Base-by-base conservation (phyloP, 2,113 vertebrate species). In the Tylochromis polylepis region DNA sequence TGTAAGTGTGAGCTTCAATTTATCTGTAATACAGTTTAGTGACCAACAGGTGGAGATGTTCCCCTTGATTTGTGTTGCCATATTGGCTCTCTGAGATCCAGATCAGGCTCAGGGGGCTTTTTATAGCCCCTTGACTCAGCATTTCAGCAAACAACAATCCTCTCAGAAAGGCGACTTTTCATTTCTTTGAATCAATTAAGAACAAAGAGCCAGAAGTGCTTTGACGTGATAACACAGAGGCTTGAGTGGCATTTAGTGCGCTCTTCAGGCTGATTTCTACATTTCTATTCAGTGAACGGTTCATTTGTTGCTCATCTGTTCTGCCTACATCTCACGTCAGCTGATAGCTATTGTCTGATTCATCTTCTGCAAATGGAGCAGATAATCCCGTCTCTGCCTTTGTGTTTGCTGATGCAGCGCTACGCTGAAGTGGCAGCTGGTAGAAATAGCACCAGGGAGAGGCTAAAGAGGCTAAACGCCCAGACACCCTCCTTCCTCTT, bases 361-460 rank as follows among this genome's bases (percentile, higher is more conserved):
- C 81, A 84, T 72, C 56, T 78, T 82, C 38, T 67, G 41, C 27
- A 78, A 89, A 72, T 87, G 88, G 70, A 89, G 92, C 79, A 67
- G 79, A 84, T 91, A 57, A 91, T 92, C 38, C 22, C 1, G 3
- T n/a, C 56, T 77, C 85, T 67, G 79, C 18, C 51, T 77, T 31
- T 43, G 49, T 58, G 29, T 46, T 11, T 88, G 91, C 89, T 92
- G 91, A 90, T 62, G 36, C 78, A 81, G 89, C 85, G 57, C 18
- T 59, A 5, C 67, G 2, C 5, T 59, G 62, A 85, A 29, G 84
- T 59, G 60, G 60, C 88, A 84, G 84, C 82, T 83, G 79, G 41
- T 34, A 5, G 60, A 24, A 20, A 83, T 84, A 90, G 83, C 72
- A 72, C 49, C 60, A 86, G 77, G n/a, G 51, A n/a, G 53, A 82